phyloP scores from a whole-genome alignment of 2,113 vertebrate genomes.

The Strix aluco region DNA sequence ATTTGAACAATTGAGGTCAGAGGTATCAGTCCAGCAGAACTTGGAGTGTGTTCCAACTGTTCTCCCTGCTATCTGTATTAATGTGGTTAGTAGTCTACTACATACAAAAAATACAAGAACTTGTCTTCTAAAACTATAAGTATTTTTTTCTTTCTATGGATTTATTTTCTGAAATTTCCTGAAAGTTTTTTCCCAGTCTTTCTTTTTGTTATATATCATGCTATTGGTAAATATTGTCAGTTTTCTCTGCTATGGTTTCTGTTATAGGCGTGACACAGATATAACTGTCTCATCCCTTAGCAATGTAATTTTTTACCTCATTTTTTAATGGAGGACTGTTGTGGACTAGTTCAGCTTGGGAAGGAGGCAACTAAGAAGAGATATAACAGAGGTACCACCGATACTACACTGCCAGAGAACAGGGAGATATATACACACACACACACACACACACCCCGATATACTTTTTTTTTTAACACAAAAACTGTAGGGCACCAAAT shows the following conservation, averaged over 20 bases:
- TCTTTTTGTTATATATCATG: neutral
- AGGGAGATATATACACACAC: neutral
- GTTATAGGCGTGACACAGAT: neutral
- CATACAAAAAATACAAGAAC: neutral
- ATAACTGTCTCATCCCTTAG: neutral
- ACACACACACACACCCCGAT: no score
- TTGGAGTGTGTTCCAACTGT: neutral
- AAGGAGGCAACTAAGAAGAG: neutral
- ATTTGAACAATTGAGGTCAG: neutral
- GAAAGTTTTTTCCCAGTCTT: neutral
- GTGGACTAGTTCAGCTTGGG: neutral
- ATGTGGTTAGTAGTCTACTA: neutral
- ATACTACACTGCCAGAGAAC: neutral
- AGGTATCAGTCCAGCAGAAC: neutral
- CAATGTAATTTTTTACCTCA: neutral
- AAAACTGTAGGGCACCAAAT: neutral
- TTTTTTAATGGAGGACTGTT: neutral
- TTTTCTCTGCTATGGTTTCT: neutral
- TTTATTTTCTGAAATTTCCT: neutral
- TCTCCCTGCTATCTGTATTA: neutral
- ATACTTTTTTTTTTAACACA: no score
- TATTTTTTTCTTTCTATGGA: neutral
- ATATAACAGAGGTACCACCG: neutral
- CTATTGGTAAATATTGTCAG: neutral
- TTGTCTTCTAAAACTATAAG: neutral